Evolutionary conservation across 2,113 vertebrate species (phyloP).

Genomic region (Lanius ludovicianus): DNA sequence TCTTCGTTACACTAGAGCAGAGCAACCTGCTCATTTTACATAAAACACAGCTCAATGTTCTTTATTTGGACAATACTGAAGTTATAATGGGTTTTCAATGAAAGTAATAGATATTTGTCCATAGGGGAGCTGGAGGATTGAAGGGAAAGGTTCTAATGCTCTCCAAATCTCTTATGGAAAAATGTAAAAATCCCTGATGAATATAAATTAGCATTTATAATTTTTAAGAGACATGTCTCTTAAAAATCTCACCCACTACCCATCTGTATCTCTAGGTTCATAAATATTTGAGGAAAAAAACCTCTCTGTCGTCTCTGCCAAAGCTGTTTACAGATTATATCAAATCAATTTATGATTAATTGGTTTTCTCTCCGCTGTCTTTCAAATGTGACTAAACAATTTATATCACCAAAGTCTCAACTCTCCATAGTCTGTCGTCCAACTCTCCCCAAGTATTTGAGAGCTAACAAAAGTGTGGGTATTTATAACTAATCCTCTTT

Average conservation of each 20-base stretch:
- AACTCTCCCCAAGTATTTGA: background rate
- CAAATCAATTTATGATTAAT: background rate
- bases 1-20: background rate
- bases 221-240: too few species aligned
- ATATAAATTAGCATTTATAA: background rate
- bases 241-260: slow-evolving; percentile 39
- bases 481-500: background rate
- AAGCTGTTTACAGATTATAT: background rate
- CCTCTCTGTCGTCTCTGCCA: background rate
- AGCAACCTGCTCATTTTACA: background rate
- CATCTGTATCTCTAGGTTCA: slow-evolving; percentile 22
- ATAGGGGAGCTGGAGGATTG: background rate
- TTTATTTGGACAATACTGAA: background rate
- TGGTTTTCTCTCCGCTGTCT: background rate
- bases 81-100: background rate
- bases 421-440: background rate
- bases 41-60: background rate
- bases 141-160: background rate
- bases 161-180: background rate
- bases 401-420: background rate
- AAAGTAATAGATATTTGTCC: background rate
- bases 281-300: background rate
- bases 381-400: background rate
- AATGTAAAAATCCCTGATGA: background rate
- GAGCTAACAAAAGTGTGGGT: background rate